These are phyloP conservation scores for Notodonta dromedarius DNA, from an alignment of 2,888 invertebrate species.

Conservation along the genomic window DNA sequence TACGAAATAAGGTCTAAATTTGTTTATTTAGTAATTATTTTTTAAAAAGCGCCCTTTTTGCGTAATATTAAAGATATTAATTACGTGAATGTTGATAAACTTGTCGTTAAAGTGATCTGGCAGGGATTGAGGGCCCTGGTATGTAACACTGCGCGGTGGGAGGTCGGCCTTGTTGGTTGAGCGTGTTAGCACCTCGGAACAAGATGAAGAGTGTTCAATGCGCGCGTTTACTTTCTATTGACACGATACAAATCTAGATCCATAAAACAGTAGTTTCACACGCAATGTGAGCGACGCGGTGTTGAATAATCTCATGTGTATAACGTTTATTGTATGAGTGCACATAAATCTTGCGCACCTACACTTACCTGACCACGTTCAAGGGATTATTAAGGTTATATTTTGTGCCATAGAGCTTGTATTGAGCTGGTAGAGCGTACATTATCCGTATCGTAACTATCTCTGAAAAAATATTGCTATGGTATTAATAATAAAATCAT, in stretches of 20 bases:
- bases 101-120: conserved; percentile 28
- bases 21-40: conserved; percentile 31
- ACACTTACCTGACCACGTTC: neutral
- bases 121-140: conserved; percentile 14
- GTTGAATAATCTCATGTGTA: conserved; percentile 1
- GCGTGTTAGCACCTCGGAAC: conserved; percentile 32
- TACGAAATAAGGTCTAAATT: conserved; percentile 28
- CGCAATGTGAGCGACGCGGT: conserved; percentile 11
- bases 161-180: conserved; percentile 26
- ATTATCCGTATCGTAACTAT: too few relatives aligned
- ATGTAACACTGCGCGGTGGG: conserved; percentile 26
- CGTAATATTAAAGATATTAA: conserved; percentile 44
- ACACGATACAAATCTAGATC: conserved; percentile 35
- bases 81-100: conserved; percentile 36
- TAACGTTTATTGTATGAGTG: neutral
- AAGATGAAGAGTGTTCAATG: conserved; percentile 31
- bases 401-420: neutral
- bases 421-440: too few relatives aligned
- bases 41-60: conserved; percentile 52
- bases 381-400: neutral
- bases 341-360: neutral
- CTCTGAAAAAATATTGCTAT: too few relatives aligned
- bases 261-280: conserved; percentile 32
- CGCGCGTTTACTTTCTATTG: conserved; percentile 33
- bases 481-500: too few relatives aligned